Evolutionary conservation across 2,113 vertebrate genomes (phyloP).

Genomic region (Geococcyx californianus): DNA sequence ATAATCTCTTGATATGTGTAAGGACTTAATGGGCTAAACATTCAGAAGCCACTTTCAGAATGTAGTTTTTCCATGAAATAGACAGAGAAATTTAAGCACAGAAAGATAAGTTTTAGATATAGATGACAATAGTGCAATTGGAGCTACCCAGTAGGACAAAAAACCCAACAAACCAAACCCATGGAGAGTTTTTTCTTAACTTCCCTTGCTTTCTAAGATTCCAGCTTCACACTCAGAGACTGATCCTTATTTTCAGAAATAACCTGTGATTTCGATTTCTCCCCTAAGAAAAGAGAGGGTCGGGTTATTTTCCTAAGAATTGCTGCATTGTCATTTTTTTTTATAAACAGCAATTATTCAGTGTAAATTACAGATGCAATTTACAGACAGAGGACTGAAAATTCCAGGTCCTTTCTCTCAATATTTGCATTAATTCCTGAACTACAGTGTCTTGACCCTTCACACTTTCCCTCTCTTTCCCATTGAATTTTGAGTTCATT

Average conservation of each 20-base stretch:
- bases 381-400: background rate
- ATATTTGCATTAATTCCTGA: background rate
- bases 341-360: background rate
- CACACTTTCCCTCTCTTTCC: background rate
- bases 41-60: background rate
- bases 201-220: background rate
- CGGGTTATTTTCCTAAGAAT: background rate
- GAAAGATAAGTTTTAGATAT: background rate
- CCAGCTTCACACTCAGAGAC: background rate
- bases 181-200: background rate
- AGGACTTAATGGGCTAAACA: background rate
- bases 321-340: background rate
- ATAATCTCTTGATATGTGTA: background rate
- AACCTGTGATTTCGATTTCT: background rate
- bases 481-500: background rate
- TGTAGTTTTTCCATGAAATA: background rate
- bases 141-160: background rate
- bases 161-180: too few relatives aligned
- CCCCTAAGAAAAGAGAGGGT: background rate
- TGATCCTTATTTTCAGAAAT: background rate
- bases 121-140: background rate
- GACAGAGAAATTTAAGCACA: background rate
- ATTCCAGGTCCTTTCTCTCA: background rate
- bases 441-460: background rate
- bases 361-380: background rate